Conservation (phyloP, 2,888 invertebrate species). For the Busseola fusca region DNA sequence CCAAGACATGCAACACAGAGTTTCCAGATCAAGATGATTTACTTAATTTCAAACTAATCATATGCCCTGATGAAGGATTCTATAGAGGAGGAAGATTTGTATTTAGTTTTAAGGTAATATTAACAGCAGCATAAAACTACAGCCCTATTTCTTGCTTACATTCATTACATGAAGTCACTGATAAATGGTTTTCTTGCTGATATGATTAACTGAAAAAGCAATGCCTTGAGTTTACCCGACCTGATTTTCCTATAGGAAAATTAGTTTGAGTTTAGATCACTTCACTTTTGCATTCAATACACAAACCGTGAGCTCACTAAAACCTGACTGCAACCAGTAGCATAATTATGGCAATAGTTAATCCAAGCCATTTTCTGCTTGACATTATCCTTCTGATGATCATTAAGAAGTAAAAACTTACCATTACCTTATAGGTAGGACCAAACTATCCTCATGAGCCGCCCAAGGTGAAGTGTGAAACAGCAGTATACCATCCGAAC, state of each 20-base stretch:
- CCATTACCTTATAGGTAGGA: constrained; percentile 90
- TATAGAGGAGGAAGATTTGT: constrained; percentile 98
- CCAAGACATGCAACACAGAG: constrained; percentile 98
- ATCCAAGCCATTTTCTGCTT: not conserved
- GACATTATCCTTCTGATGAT: not conserved
- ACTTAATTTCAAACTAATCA: constrained; percentile 97
- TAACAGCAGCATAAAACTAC: too few relatives aligned
- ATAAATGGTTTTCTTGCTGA: not conserved
- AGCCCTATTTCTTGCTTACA: not conserved
- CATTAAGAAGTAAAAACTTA: not conserved
- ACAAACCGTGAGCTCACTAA: not conserved
- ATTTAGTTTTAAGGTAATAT: constrained; percentile 96
- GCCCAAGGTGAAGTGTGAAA: constrained; percentile 99
- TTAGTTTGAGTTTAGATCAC: not conserved
- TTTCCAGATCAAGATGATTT: constrained; percentile 99
- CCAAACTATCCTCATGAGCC: constrained; percentile 99
- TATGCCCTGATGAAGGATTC: constrained; percentile 99
- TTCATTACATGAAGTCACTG: not conserved
- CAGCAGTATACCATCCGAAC: constrained; percentile 99
- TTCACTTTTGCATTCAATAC: not conserved
- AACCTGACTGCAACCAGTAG: not conserved
- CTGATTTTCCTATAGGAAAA: too few relatives aligned
- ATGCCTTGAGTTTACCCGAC: too few relatives aligned
- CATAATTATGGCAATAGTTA: not conserved
- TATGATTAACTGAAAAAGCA: not conserved